These are phyloP conservation scores for Camelus bactrianus DNA, from an alignment of 2,113 vertebrate species.

Conservation along the genomic window DNA sequence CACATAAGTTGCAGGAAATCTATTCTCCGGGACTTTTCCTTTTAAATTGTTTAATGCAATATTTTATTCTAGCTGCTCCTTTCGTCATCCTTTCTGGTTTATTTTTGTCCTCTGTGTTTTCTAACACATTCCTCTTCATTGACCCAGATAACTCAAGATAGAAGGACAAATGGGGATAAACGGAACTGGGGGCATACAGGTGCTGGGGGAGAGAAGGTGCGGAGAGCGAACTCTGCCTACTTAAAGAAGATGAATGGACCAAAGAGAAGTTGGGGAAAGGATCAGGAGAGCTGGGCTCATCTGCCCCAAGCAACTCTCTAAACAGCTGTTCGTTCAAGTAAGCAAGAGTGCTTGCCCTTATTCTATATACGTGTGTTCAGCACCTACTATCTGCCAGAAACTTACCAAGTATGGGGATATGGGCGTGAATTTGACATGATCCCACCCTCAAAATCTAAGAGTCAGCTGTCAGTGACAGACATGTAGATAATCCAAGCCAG, in stretches of 20 bases:
- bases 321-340: not conserved
- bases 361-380: not conserved
- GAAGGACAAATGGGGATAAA: not conserved
- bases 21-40: constrained; percentile 34
- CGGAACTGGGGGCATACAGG: not conserved
- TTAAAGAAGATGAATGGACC: not conserved
- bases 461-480: not conserved
- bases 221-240: not conserved
- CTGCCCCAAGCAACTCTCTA: not conserved
- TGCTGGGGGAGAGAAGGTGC: not conserved
- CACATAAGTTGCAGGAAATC: not conserved
- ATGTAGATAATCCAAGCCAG: not conserved
- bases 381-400: not conserved
- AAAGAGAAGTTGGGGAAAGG: not conserved
- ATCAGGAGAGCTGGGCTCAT: not conserved
- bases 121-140: constrained; percentile 41
- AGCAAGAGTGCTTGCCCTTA: not conserved
- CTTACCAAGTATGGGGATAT: not conserved
- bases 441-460: not conserved
- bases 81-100: constrained; percentile 38
- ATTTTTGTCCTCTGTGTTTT: constrained; percentile 60
- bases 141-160: constrained; percentile 55
- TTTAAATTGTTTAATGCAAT: not conserved
- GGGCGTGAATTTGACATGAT: not conserved
- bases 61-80: constrained; percentile 43